These are phyloP conservation scores for Pseudorectes ferrugineus DNA, from an alignment of 2,113 vertebrate genomes.

Conservation along the genomic window DNA sequence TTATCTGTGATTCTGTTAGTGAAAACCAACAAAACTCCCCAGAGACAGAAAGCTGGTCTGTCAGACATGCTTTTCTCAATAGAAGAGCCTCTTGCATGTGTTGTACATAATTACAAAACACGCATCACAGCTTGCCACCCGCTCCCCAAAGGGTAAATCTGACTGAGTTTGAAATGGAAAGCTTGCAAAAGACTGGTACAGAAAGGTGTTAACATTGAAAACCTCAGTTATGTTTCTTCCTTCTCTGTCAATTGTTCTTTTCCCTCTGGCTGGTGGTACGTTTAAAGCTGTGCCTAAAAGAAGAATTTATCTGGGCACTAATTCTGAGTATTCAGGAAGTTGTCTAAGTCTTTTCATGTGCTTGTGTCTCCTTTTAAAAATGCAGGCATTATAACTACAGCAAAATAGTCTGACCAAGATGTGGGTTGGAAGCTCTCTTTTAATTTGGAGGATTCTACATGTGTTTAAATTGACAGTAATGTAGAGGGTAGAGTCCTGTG, in stretches of 20 bases:
- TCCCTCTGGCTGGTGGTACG: not conserved
- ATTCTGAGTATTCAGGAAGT: not conserved
- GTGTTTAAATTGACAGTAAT: not conserved
- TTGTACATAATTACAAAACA: not conserved
- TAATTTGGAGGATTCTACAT: not conserved
- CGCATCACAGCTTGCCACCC: not conserved
- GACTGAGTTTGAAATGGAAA: not conserved
- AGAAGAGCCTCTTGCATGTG: not conserved
- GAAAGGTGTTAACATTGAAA: not conserved
- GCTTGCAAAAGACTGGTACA: not conserved
- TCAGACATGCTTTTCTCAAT: not conserved
- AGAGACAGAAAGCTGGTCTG: not conserved
- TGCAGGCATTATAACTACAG: not conserved
- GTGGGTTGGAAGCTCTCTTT: not conserved
- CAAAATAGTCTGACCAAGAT: not conserved
- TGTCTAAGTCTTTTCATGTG: not conserved
- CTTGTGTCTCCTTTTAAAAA: not conserved
- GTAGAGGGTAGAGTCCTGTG: not conserved
- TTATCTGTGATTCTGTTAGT: not conserved
- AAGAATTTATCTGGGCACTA: not conserved
- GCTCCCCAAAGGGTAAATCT: not conserved
- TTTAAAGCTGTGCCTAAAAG: not conserved
- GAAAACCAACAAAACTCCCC: not conserved
- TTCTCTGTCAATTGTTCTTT: not conserved
- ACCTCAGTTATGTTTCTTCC: not conserved